Base-by-base conservation (phyloP, 2,113 vertebrate species). In the Solenodon paradoxus region DNA sequence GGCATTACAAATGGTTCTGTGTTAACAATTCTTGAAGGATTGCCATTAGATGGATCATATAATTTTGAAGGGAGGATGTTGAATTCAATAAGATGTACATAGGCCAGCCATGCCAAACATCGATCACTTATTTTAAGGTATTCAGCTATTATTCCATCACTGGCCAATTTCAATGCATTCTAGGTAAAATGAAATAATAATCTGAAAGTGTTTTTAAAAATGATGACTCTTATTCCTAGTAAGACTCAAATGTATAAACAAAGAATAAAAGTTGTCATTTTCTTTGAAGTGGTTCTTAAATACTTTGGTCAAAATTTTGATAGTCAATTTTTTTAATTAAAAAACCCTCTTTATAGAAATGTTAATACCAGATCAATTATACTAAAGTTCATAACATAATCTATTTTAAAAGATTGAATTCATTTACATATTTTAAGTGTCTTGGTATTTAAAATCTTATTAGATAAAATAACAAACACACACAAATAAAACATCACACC, bases 21-120 rank as follows among this genome's bases (percentile, higher is more conserved):
- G 97, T 98, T 98, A 94, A 99, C 98, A 88, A 99, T 98, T 75
- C 99, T 98, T 88, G 99, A 99, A 59, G 99, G 99, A 94, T 98
- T 98, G 13, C 98, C 98, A 94, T 98, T 98, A 5, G 98, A 98
- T 28, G 99, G 99, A 97, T 99, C 99, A 49, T 98, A 99, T 88
- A 99, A 98, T 96, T 98, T 97, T 40, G 96, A 93, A 32, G 99
- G 99, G 22, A 99, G 99, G 75, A 97, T 72, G 86, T 97, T 98
- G 45, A 99, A 99, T 98, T 99, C 99, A 12, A 98, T 98, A 90
- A 99, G 98, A 98, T 99, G 99, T 97, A 99, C 99, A 97, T 99
- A 99, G 72, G 98, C 98, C 88, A 99, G 98, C 99, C 99, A 99
- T 89, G 99, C 98, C 97, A 99, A 97, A 74, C 99, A 99, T 20